Base-by-base conservation (phyloP, 1,140 invertebrate species). In the Ceratosolen fusciceps region DNA sequence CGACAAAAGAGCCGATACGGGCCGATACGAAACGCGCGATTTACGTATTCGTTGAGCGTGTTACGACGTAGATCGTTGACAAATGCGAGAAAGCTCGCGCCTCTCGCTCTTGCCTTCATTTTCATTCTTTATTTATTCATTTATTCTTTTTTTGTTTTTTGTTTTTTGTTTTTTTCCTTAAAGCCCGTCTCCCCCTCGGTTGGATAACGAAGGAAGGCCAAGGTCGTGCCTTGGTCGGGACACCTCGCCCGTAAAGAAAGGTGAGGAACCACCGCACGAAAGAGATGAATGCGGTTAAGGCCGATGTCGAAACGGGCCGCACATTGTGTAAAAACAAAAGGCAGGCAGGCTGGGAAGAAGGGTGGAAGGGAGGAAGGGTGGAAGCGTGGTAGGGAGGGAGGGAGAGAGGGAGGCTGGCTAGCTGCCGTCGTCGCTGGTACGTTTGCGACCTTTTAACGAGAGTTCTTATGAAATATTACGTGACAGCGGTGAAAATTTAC, bases 401-500 rank as follows among this genome's bases (percentile, higher is more conserved):
- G n/a, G n/a, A n/a, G n/a, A n/a, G n/a, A n/a, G n/a, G n/a, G n/a
- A n/a, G n/a, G n/a, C 29, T 58, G 34, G 37, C 21, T 52, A 68
- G 47, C 0, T 52, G 26, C n/a, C 21, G 0, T 26, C 10, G 1
- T n/a, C 9, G 4, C 26, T 12, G 14, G 31, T 49, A 43, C 49
- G 12, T 39, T 58, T 47, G 14, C 47, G 14, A 43, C n/a, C 58
- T 78, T 29, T 49, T 19, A 78, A 73, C 54, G n/a, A n/a, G n/a
- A n/a, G 8, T 34, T 52, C 12, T 70, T 43, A 47, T 43, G 21
- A 75, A 34, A 60, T 14, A 43, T 16, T 37, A 37, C 49, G 24
- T 43, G 70, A 75, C 49, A 73, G 7, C 26, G 7, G 16, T 70
- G 19, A 29, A 65, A 52, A 85, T 86, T 92, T 92, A 97, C 96